Percentiles rank a stretch among this genome's conserved stretches.
These are phyloP conservation scores for Halichoeres trimaculatus DNA, from an alignment of 2,113 vertebrate species.

Conservation along the genomic window DNA sequence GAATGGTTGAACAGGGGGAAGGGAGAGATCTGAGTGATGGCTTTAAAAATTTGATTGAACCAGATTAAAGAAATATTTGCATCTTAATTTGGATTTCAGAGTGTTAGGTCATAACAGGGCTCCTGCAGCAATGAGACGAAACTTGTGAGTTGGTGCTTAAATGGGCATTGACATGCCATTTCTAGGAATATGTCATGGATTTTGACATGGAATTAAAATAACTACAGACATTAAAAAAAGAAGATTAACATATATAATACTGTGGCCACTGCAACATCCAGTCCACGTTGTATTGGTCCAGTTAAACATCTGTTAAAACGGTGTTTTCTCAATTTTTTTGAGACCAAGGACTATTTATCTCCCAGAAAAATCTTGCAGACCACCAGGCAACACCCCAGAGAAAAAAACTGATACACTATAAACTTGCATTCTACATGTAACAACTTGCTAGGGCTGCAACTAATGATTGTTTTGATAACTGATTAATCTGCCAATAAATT, in stretches of 20 bases:
- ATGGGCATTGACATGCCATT: background rate
- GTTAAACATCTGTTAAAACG: background rate
- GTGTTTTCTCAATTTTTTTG: no score
- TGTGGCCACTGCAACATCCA: background rate
- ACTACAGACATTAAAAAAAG: no score
- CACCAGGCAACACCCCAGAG: no score
- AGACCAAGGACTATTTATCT: no score
- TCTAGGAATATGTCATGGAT: background rate
- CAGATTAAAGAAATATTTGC: constrained; percentile 53
- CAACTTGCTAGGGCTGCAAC: no score
- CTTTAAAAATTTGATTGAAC: constrained; percentile 61
- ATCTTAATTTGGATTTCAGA: constrained; percentile 44
- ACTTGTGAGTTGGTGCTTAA: background rate
- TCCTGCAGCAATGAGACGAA: constrained; percentile 1
- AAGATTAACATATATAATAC: background rate
- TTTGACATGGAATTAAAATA: constrained; percentile 21
- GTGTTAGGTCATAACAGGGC: constrained; percentile 22
- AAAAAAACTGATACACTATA: no score
- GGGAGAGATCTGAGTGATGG: constrained; percentile 54
- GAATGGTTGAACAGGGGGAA: constrained; percentile 56
- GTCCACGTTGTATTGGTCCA: background rate
- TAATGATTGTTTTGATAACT: no score
- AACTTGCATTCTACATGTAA: no score
- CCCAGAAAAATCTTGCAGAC: no score
- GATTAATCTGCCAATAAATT: no score